Conservation (phyloP, 1,140 invertebrate genomes). For the Drosophila nigrodunni region DNA sequence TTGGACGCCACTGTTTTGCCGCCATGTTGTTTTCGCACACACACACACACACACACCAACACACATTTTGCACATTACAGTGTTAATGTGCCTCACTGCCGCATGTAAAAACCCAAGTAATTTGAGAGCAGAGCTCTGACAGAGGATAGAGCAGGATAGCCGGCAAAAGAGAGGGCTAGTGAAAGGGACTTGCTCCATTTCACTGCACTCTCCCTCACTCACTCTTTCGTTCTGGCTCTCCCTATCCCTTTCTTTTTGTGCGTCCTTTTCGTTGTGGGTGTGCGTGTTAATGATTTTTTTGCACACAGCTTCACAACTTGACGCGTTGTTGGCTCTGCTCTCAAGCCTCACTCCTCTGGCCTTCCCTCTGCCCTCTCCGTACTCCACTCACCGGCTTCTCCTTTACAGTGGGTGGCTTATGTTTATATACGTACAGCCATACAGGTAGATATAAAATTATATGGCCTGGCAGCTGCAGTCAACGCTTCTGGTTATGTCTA, state of each 20-base stretch:
- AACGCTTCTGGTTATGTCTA: conserved; percentile 62
- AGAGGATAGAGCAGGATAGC: conserved; percentile 21
- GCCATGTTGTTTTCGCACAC: conserved; percentile 72
- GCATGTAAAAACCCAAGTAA: conserved; percentile 83
- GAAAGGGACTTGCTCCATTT: conserved; percentile 16
- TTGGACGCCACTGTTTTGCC: conserved; percentile 62
- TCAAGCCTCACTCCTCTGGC: conserved; percentile 7
- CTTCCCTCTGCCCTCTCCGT: conserved; percentile 1
- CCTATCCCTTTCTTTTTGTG: not conserved
- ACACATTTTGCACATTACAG: conserved; percentile 84
- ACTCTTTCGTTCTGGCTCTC: too few relatives aligned
- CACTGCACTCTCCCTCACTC: not conserved
- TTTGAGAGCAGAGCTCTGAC: conserved; percentile 64
- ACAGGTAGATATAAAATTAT: conserved; percentile 63
- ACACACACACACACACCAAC: conserved; percentile 29
- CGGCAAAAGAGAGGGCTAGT: conserved; percentile 1
- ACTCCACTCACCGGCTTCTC: conserved; percentile 2
- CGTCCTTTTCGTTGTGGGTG: conserved; percentile 48
- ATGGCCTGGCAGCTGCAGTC: conserved; percentile 71
- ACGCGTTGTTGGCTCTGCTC: conserved; percentile 66
- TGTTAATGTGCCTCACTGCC: conserved; percentile 84
- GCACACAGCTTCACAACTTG: conserved; percentile 82
- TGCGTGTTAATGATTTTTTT: conserved; percentile 84
- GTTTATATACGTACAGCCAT: conserved; percentile 18
- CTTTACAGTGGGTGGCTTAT: conserved; percentile 40